A percentile compares a stretch with the other conserved stretches of the same genome.
phyloP scores from a whole-genome alignment of 2,113 vertebrate genomes.

The Microtus montanus region DNA sequence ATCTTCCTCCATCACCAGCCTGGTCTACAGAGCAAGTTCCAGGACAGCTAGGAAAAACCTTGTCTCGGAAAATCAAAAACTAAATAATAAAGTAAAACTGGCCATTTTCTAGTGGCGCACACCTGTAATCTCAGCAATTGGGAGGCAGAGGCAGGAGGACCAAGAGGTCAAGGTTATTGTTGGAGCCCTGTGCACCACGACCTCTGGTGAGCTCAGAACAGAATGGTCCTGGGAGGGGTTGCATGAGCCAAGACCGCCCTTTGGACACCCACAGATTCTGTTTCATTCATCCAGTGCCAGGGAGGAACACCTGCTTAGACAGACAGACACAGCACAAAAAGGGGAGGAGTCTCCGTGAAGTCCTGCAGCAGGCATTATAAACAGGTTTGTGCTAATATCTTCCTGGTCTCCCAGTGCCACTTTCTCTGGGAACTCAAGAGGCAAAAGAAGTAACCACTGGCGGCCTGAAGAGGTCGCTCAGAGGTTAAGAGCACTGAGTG shows the following conservation, averaged over 20 bases:
- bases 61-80: too few relatives aligned
- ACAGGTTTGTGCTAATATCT: background rate
- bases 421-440: background rate
- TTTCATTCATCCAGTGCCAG: background rate
- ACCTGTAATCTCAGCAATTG: background rate
- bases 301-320: background rate
- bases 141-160: background rate
- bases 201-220: background rate
- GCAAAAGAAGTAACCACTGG: background rate
- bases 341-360: background rate
- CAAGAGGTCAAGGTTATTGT: background rate
- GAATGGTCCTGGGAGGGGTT: background rate
- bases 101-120: background rate
- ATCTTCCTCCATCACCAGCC: too few relatives aligned
- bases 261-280: background rate
- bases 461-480: background rate
- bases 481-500: background rate
- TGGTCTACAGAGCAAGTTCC: too few relatives aligned
- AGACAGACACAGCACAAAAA: background rate
- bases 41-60: too few relatives aligned
- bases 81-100: background rate
- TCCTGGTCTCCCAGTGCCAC: background rate
- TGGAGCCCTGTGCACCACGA: background rate
- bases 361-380: background rate
- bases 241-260: background rate